phyloP scores from a whole-genome alignment of 2,113 vertebrate species.

The Ceyx margarethae region DNA sequence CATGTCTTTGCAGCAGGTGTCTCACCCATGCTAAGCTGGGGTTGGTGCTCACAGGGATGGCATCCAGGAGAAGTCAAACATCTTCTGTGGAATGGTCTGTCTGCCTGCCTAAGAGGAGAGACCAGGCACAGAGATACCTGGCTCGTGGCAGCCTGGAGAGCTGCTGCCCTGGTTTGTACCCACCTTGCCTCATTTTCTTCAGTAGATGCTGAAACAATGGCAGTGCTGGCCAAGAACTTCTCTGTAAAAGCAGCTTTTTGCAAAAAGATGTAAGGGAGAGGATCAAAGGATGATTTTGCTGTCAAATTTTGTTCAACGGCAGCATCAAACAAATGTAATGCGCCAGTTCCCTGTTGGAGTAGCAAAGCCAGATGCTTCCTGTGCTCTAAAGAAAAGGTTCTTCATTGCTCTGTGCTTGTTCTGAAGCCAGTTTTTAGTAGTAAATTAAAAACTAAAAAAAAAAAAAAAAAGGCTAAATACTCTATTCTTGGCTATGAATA shows the following conservation, averaged over 20 bases:
- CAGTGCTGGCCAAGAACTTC: neutral
- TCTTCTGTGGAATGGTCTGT: neutral
- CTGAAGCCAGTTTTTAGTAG: neutral
- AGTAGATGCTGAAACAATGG: neutral
- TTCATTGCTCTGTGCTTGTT: neutral
- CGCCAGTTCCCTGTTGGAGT: rapidly evolving
- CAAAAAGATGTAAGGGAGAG: neutral
- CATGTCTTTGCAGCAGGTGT: neutral
- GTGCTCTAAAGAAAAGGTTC: neutral
- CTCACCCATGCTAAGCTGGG: neutral
- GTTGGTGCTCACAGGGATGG: neutral
- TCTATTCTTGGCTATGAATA: constrained; percentile 40
- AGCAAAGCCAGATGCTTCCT: neutral
- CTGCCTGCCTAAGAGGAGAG: neutral
- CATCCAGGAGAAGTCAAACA: neutral
- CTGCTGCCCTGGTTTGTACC: neutral
- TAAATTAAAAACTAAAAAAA: neutral
- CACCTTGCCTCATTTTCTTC: neutral
- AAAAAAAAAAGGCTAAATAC: neutral
- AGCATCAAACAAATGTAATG: rapidly evolving
- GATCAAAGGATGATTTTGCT: neutral
- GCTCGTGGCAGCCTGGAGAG: neutral
- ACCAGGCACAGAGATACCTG: rapidly evolving
- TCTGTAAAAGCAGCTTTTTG: rapidly evolving
- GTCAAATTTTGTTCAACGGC: neutral